Evolutionary conservation across 64 coral and sea anemone genomes (phyloP).

Genomic region (Pachyseris speciosa): DNA sequence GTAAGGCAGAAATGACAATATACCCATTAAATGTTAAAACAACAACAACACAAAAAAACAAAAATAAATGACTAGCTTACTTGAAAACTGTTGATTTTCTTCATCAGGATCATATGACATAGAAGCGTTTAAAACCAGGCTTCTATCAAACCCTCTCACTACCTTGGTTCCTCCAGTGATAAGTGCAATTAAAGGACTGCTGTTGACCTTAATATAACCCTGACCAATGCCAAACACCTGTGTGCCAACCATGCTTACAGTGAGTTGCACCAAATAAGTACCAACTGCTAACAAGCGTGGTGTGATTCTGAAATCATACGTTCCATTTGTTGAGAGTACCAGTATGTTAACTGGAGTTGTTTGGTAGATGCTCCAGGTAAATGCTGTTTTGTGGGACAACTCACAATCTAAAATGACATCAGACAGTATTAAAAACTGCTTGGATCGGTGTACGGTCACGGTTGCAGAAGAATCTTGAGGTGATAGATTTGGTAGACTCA

Average conservation of each 20-base stretch:
- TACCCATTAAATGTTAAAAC: background rate
- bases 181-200: conserved; percentile 12
- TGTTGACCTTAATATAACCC: conserved; percentile 24
- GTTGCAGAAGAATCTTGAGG: background rate
- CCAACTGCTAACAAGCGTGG: background rate
- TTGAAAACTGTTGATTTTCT: background rate
- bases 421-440: background rate
- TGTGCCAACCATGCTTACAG: background rate
- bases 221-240: background rate
- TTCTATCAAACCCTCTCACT: conserved; percentile 14
- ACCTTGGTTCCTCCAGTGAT: conserved; percentile 27
- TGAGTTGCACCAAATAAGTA: conserved; percentile 22
- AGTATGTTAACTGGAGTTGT: background rate
- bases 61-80: background rate
- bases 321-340: background rate
- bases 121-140: conserved; percentile 31
- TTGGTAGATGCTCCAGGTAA: background rate
- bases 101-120: conserved; percentile 17
- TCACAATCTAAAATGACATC: background rate
- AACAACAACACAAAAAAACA: background rate
- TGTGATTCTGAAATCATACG: background rate
- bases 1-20: too few species aligned
- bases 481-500: background rate
- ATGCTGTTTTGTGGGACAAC: background rate
- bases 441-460: background rate